Evolutionary conservation across 2,797 vertebrate genomes (phyloP).

Genomic region (Brachymystax lenok): DNA sequence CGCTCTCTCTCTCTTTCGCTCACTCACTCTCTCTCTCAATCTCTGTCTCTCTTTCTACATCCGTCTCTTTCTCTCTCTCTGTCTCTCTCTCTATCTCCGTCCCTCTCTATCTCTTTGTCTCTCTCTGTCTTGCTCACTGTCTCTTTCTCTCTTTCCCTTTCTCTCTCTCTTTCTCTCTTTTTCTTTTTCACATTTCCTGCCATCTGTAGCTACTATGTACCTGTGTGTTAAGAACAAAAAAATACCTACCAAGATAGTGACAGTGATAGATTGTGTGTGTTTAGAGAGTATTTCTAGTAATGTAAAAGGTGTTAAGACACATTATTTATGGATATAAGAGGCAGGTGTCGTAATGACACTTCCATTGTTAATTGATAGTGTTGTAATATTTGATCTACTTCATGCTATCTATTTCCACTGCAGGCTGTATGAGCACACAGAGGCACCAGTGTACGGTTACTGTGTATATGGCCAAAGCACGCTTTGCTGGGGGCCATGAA

Average conservation of each 20-base stretch:
- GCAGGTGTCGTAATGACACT: not conserved
- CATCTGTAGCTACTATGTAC: slow-evolving; percentile 24
- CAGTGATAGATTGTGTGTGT: slow-evolving; percentile 18
- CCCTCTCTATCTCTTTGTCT: slow-evolving; percentile 1
- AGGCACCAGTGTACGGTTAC: not conserved
- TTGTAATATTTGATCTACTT: slow-evolving; percentile 26
- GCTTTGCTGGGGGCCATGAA: slow-evolving; percentile 49
- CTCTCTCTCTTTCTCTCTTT: slow-evolving; percentile 34
- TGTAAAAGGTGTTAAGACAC: not conserved
- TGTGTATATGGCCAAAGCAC: slow-evolving; percentile 31
- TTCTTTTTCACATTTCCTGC: slow-evolving; percentile 36
- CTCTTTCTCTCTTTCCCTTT: not conserved
- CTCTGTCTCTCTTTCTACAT: not conserved
- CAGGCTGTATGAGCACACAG: not conserved
- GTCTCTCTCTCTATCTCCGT: slow-evolving; percentile 3
- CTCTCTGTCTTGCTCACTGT: slow-evolving; percentile 11
- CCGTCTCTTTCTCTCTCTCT: not conserved
- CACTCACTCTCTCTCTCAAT: not conserved
- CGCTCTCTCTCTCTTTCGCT: slow-evolving; percentile 3
- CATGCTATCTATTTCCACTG: not conserved
- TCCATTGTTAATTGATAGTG: not conserved
- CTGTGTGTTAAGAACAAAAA: not conserved
- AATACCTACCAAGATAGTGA: slow-evolving; percentile 14
- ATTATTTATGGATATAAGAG: not conserved
- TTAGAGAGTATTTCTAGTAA: slow-evolving; percentile 23